Evolutionary conservation across 2,797 vertebrate species (phyloP), one percentile per base, ranked within the genome.

Genomic region (Pteronotus mesoamericanus): DNA sequence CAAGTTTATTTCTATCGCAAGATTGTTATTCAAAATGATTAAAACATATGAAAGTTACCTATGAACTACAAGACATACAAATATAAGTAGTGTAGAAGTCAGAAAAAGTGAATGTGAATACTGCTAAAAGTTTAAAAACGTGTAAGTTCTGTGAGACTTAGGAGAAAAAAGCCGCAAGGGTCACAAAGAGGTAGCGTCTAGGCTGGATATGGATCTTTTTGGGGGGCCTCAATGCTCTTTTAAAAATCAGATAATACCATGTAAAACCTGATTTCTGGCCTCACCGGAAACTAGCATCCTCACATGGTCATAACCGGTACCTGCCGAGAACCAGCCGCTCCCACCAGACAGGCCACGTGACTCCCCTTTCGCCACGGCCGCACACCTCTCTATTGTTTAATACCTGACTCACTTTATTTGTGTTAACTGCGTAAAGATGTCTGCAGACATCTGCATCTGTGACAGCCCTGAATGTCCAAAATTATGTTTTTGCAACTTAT

Each of bases 191-290:
- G 39, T 83, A 42, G 66, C 42, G 89, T 42, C 55, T 0, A 89
- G 1, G n/a, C n/a, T 74, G 42, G 19, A 82, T 8, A 3, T 61
- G 48, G n/a, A 69, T 84, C 15, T 78, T 69, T 85, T 79, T 21
- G 14, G 72, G 91, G 61, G 44, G 42, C 34, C 29, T 79, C 57
- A 64, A 0, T 3, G n/a, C 42, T 95, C 5, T 74, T 92, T 90
- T 44, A 72, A 89, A 88, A 88, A n/a, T 44, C 34, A 84, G 18
- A 7, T 69, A 26, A 29, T 57, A 82, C 8, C 44, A 42, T 15
- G 9, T 66, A 68, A 94, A 94, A 71, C 12, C 68, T 66, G 34
- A 55, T 89, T 94, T 86, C 32, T 59, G 57, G 66, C 44, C 93
- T 91, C 79, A 66, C 4, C 78, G 89, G 77, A 64, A 92, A 95